These are phyloP conservation scores for Danio aesculapii DNA, from an alignment of 2,797 vertebrate species.

Conservation along the genomic window DNA sequence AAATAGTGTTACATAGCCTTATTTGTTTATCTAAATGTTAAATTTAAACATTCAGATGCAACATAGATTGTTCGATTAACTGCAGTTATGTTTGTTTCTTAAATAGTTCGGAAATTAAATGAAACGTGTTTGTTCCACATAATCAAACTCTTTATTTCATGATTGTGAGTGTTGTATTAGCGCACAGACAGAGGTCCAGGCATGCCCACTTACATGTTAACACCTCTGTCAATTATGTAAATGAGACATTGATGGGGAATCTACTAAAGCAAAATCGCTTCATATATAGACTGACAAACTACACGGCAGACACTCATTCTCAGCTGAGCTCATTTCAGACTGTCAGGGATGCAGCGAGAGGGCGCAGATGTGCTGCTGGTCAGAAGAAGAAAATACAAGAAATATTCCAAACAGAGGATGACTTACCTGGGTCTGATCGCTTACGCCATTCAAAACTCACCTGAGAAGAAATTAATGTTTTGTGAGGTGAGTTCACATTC, in stretches of 20 bases:
- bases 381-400: slow-evolving; percentile 32
- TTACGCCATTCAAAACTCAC: neutral
- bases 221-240: slow-evolving; percentile 32
- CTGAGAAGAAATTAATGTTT: slow-evolving; percentile 32
- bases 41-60: no score
- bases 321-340: neutral
- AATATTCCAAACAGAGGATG: slow-evolving; percentile 36
- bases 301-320: neutral
- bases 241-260: slow-evolving; percentile 12
- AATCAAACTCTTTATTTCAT: neutral
- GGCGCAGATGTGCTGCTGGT: neutral
- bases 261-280: neutral
- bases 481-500: neutral
- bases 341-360: slow-evolving; percentile 5
- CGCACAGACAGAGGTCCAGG: neutral
- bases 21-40: no score
- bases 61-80: no score
- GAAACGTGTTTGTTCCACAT: neutral
- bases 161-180: neutral
- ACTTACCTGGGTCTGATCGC: slow-evolving; percentile 45
- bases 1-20: no score
- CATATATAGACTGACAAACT: slow-evolving; percentile 13
- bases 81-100: neutral
- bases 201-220: slow-evolving; percentile 4
- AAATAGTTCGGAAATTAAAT: neutral